phyloP scores from a whole-genome alignment of 2,888 invertebrate species.

The Dusona sp. region DNA sequence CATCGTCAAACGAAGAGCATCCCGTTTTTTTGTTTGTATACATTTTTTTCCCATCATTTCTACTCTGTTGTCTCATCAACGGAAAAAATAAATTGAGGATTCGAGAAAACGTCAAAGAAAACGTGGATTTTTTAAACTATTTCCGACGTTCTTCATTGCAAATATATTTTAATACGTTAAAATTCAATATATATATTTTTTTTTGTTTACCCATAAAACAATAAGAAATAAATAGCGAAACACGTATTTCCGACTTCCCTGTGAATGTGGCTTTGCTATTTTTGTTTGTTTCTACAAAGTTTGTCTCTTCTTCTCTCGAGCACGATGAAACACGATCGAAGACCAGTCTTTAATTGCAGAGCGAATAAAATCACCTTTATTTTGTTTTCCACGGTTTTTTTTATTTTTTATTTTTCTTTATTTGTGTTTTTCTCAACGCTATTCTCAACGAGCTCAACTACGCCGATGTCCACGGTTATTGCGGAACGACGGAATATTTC shows the following conservation, averaged over 20 bases:
- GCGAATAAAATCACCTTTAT: slow-evolving; percentile 46
- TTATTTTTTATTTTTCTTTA: slow-evolving; percentile 18
- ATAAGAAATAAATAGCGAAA: slow-evolving; percentile 29
- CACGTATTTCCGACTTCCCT: slow-evolving; percentile 33
- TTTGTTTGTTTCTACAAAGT: slow-evolving; percentile 22
- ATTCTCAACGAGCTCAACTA: slow-evolving; percentile 1
- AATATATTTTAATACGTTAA: neutral
- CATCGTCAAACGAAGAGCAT: neutral
- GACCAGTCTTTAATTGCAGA: slow-evolving; percentile 65
- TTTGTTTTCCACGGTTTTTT: neutral
- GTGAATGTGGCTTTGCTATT: slow-evolving; percentile 15
- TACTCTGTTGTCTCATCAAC: neutral
- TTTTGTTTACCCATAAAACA: neutral
- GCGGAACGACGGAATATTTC: slow-evolving; percentile 9
- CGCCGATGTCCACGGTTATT: neutral
- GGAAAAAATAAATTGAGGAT: neutral
- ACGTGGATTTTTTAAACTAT: neutral
- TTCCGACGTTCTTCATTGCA: neutral
- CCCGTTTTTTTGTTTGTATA: neutral
- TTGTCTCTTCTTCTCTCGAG: slow-evolving; percentile 53
- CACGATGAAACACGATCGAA: slow-evolving; percentile 57
- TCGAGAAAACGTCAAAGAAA: neutral
- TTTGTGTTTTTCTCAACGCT: neutral
- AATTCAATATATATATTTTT: slow-evolving; percentile 15
- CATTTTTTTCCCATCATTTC: neutral